Conservation (phyloP, 92 coral and sea anemone genomes). For the Heteractis magnifica region DNA sequence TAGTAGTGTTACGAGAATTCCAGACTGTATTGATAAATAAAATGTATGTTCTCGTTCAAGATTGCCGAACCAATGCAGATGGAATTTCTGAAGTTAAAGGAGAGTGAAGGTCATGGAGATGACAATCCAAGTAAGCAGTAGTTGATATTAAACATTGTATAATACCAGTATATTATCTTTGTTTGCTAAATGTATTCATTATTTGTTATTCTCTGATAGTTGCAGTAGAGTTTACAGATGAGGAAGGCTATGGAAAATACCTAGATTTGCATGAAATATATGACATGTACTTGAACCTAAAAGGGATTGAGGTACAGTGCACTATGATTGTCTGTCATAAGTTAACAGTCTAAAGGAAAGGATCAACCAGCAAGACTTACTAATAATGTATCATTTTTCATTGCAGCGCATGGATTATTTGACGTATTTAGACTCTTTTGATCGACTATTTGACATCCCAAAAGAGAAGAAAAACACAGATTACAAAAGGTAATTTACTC, state of each 20-base stretch:
- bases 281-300: constrained; percentile 85
- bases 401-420: constrained; percentile 80
- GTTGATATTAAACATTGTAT: background rate
- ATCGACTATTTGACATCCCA: constrained; percentile 94
- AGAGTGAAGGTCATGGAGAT: constrained; percentile 80
- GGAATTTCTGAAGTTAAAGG: constrained; percentile 85
- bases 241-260: constrained; percentile 99
- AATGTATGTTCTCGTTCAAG: background rate
- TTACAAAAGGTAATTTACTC: constrained; percentile 69
- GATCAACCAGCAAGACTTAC: no score
- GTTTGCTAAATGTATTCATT: background rate
- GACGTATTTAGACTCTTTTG: constrained; percentile 90
- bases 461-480: constrained; percentile 95
- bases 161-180: no score
- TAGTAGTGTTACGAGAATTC: no score
- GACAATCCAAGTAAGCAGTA: constrained; percentile 75
- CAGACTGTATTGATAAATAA: no score
- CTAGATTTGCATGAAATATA: constrained; percentile 94
- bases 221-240: constrained; percentile 89
- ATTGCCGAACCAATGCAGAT: constrained; percentile 95
- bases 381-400: background rate
- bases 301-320: constrained; percentile 83
- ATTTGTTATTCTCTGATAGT: constrained; percentile 27
- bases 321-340: background rate
- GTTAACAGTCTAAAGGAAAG: background rate